Evolutionary conservation across 2,113 vertebrate genomes (phyloP).

Genomic region (Paraplagusia blochii): DNA sequence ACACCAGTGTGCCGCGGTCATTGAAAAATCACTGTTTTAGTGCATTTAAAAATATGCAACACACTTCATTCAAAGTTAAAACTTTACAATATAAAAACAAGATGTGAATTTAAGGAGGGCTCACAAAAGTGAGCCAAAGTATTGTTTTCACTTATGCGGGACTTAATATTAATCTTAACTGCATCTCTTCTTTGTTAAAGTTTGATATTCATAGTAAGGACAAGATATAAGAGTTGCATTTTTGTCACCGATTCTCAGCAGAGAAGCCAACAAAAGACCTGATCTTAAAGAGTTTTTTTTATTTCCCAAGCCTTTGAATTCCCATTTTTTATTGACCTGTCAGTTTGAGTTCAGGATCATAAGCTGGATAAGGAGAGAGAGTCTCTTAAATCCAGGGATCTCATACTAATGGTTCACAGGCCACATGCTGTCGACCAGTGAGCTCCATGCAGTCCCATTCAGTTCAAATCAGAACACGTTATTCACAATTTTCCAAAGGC

Average conservation of each 20-base stretch:
- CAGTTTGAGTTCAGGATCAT: slow-evolving; percentile 30
- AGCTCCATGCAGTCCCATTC: no score
- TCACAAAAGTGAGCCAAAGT: background rate
- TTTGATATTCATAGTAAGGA: background rate
- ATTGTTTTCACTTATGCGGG: background rate
- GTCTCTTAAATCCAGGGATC: slow-evolving; percentile 19
- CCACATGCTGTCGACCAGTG: no score
- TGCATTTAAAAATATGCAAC: no score
- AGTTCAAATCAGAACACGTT: no score
- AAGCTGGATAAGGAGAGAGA: slow-evolving; percentile 23
- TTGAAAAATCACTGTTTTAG: no score
- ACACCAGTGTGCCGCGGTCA: no score
- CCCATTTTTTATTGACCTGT: background rate
- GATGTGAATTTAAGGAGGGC: background rate
- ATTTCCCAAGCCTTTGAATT: slow-evolving; percentile 9
- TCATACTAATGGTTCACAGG: no score
- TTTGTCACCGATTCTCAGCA: background rate
- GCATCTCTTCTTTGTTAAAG: background rate
- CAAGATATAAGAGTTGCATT: background rate
- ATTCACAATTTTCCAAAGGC: no score
- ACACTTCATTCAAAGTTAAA: background rate
- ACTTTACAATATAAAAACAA: no score
- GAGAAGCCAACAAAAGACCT: background rate
- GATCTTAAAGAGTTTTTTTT: slow-evolving; percentile 13
- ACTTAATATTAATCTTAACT: background rate